Base-by-base conservation (phyloP, 2,113 vertebrate genomes). In the Scomber colias region DNA sequence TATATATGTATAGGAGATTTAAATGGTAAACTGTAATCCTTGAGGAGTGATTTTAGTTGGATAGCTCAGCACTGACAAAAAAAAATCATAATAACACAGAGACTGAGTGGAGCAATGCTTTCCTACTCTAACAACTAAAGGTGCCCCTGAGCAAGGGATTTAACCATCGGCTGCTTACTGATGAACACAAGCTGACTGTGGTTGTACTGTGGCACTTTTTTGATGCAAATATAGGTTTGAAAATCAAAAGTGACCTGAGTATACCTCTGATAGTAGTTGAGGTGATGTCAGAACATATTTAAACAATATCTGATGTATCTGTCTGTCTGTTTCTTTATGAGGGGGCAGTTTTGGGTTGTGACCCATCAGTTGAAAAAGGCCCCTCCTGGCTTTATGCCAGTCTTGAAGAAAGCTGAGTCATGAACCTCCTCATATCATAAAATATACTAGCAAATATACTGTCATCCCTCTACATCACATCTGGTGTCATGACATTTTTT, bases 381-480 rank as follows among this genome's bases (percentile, higher is more conserved):
- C 56, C 56, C 54, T 82, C 68, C 72, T 89, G 87, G 85, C 77
- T 69, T 77, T 35, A 76, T 4, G 66, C 75, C 83, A 80, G 51
- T 84, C 50, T 67, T 11, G 21, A 50, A 75, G 66, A 72, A 19
- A 74, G 81, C 68, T 87, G 83, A 87, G 81, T 91, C 85, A 86
- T 68, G 45, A 82, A 87, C 48, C 27, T 59, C 12, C 55, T 73
- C 24, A 59, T 68, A 27, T 24, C 54, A 54, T 64, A 35, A 63
- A 66, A 12, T 67, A 54, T 78, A 50, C 13, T 75, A 40, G 8
- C 8, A 40, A 40, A 40, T 40, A 40, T 40, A 40, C 7, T 8
- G 51, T 71, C 27, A 11, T 50, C 27, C 7, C 2, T 64, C 46
- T 68, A 55, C 46, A 75, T 46, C 45, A 59, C 13, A 35, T 40